phyloP scores from a whole-genome alignment of 2,797 vertebrate genomes.

The Zalophus californianus region DNA sequence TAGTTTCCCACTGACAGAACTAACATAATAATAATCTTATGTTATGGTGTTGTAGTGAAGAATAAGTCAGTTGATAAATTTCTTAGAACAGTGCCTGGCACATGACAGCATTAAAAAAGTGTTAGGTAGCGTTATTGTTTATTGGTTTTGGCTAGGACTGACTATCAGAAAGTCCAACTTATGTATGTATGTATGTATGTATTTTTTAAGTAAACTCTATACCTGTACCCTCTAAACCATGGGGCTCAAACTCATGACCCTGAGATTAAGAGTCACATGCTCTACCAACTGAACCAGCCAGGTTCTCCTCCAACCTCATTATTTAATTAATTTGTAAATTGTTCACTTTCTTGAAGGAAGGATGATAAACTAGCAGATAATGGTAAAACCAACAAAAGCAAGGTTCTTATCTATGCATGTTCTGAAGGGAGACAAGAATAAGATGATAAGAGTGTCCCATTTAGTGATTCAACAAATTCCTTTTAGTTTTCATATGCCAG shows the following conservation, averaged over 20 bases:
- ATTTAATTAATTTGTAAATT: slow-evolving; percentile 21
- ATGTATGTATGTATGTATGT: background rate
- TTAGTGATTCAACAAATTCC: background rate
- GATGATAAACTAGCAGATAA: slow-evolving; percentile 1
- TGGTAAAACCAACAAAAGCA: background rate
- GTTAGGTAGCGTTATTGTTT: background rate
- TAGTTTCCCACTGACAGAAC: background rate
- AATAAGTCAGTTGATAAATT: background rate
- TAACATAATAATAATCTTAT: background rate
- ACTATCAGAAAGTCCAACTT: background rate
- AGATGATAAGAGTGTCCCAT: background rate
- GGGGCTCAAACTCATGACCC: background rate
- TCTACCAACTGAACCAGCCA: background rate
- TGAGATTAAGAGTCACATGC: background rate
- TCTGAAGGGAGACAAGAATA: background rate
- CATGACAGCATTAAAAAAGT: background rate
- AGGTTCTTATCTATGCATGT: background rate
- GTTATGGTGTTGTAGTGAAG: background rate
- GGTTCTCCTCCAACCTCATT: background rate
- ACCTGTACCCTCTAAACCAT: background rate
- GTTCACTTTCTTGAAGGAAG: slow-evolving; percentile 24
- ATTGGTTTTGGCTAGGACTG: background rate
- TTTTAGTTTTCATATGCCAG: background rate
- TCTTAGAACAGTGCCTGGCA: background rate
- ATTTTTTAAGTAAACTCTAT: background rate